Evolutionary conservation across 2,888 invertebrate genomes (phyloP).

Genomic region (Mesopsocus fuscifrons): DNA sequence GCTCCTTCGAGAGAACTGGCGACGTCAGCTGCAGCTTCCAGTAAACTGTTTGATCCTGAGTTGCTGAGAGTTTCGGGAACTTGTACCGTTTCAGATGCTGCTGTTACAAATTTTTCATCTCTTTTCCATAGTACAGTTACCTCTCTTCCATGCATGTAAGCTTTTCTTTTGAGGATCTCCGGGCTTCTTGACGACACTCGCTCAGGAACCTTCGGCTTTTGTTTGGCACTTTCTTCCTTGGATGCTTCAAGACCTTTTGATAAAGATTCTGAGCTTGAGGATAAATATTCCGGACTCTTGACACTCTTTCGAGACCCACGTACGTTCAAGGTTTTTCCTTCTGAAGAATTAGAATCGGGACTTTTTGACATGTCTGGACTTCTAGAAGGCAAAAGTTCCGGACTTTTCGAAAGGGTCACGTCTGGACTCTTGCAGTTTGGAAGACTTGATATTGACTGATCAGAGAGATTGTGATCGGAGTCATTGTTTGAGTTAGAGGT

Average conservation of each 20-base stretch:
- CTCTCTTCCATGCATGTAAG: not conserved
- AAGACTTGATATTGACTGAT: slow-evolving; percentile 10
- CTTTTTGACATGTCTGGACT: not conserved
- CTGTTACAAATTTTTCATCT: slow-evolving; percentile 6
- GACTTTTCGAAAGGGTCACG: slow-evolving; percentile 1
- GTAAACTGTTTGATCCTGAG: slow-evolving; percentile 29
- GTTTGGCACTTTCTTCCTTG: slow-evolving; percentile 1
- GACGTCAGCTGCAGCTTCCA: slow-evolving; percentile 45
- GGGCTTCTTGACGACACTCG: not conserved
- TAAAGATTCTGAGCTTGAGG: slow-evolving; percentile 7
- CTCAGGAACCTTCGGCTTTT: not conserved
- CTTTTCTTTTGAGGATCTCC: not conserved
- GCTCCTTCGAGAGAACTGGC: slow-evolving; percentile 47
- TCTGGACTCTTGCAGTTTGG: slow-evolving; percentile 8
- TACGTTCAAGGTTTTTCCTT: not conserved
- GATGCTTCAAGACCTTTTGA: not conserved
- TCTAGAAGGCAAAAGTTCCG: not conserved
- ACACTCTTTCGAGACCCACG: not conserved
- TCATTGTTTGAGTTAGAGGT: slow-evolving; percentile 4
- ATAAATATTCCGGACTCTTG: slow-evolving; percentile 7
- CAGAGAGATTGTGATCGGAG: slow-evolving; percentile 5
- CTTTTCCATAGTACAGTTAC: not conserved
- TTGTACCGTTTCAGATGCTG: not conserved
- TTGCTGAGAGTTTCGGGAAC: slow-evolving; percentile 8
- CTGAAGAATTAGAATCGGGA: not conserved